Evolutionary conservation across 35 echinoderm and acorn worm species (phyloP).

Genomic region (Strongylocentrotus purpuratus): DNA sequence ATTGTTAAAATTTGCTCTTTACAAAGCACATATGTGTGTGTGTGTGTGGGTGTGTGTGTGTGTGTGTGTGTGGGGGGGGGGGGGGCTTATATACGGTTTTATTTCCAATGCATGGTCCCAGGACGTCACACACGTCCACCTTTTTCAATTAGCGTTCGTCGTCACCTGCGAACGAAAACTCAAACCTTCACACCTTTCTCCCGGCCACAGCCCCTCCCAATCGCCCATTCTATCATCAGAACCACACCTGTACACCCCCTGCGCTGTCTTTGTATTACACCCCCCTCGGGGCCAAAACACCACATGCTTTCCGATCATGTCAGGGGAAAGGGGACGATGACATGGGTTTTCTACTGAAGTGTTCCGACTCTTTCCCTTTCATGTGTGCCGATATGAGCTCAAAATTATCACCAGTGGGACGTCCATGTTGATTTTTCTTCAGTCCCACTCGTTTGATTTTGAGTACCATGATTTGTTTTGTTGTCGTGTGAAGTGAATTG

Average conservation of each 20-base stretch:
- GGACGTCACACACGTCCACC: too few species aligned
- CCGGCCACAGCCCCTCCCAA: neutral
- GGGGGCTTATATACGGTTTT: too few species aligned
- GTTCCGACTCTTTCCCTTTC: conserved; percentile 2
- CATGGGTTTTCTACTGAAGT: neutral
- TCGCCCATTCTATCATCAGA: neutral
- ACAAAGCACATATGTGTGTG: too few species aligned
- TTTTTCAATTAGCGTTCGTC: conserved; percentile 15
- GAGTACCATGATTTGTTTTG: neutral
- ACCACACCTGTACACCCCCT: neutral
- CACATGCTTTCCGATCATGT: conserved; percentile 21
- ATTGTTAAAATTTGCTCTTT: too few species aligned
- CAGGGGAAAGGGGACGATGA: neutral
- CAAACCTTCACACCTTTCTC: neutral
- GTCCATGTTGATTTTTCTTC: neutral
- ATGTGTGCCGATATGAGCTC: conserved; percentile 19
- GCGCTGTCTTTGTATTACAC: neutral
- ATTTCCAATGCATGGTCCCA: too few species aligned
- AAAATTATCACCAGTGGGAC: neutral
- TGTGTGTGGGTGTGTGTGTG: too few species aligned
- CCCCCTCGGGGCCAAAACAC: conserved; percentile 21
- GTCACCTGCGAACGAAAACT: neutral
- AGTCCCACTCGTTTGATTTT: neutral
- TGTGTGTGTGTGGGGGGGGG: too few species aligned
- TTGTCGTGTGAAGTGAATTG: neutral